Evolutionary conservation across 2,888 invertebrate genomes (phyloP).

Genomic region (Napeogenes inachia): DNA sequence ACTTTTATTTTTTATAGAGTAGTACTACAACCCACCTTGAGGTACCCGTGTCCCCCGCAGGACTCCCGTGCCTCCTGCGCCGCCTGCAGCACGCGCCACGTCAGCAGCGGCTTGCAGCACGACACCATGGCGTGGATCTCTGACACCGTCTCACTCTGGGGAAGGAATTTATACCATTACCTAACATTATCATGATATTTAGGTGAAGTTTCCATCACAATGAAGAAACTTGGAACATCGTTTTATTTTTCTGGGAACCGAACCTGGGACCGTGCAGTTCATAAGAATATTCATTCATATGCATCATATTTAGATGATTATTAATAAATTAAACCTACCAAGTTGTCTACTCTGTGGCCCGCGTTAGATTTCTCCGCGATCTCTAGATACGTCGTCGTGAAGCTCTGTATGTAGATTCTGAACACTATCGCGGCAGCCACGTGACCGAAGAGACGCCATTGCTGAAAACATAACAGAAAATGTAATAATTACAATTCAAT

Average conservation of each 20-base stretch:
- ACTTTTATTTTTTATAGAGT: too few species aligned
- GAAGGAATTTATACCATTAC: neutral
- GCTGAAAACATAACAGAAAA: slow-evolving; percentile 69
- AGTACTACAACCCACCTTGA: slow-evolving; percentile 70
- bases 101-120: slow-evolving; percentile 81
- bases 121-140: slow-evolving; percentile 85
- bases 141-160: slow-evolving; percentile 80
- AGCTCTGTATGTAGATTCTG: slow-evolving; percentile 80
- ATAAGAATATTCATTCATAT: neutral
- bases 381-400: slow-evolving; percentile 81
- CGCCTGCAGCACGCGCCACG: slow-evolving; percentile 86
- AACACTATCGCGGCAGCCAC: slow-evolving; percentile 83
- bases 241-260: too few species aligned
- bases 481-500: neutral
- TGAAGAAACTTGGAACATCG: too few species aligned
- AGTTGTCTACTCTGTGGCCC: slow-evolving; percentile 66
- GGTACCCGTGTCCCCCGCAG: slow-evolving; percentile 92
- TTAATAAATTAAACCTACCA: slow-evolving; percentile 49
- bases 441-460: slow-evolving; percentile 88
- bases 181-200: neutral
- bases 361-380: slow-evolving; percentile 82
- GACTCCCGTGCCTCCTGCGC: slow-evolving; percentile 91
- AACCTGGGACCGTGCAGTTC: too few species aligned
- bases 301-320: too few species aligned
- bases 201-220: neutral